Evolutionary conservation across 2,113 vertebrate genomes (phyloP), one percentile per base, ranked within the genome.

Genomic region (Halcyon senegalensis): DNA sequence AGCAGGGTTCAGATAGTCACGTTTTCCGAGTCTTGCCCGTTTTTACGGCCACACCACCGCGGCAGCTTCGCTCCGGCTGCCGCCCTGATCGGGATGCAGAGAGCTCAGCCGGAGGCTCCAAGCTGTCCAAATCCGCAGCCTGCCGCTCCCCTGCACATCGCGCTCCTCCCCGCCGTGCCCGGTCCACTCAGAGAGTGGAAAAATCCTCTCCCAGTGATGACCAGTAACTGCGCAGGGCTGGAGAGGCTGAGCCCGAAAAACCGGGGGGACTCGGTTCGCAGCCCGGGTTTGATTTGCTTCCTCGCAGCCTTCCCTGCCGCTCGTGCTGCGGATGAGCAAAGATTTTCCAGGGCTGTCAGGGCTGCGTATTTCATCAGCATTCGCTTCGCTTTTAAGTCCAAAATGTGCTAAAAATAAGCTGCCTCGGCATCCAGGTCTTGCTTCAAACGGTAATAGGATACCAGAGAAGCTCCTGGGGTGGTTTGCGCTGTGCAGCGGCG

Each of bases 261-360:
- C 43, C 2, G 0, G 20, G 27, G 30, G 37, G 39, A 28, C 25
- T 80, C 0, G 0, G 31, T 30, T 83, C 88, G 84, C 83, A 76
- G 78, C 85, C 84, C 7, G 3, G 77, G 68, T 19, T 63, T 56
- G 58, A 67, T 91, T 66, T 66, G 75, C 73, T 89, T 76, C 69
- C 77, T 89, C 18, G 12, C 69, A 94, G 70, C 83, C 72, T 92
- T 93, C 59, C 55, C 90, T 19, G 39, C 84, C 1, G 82, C 84
- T 60, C 64, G 9, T 21, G 69, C 93, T 83, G 84, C 70, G 73
- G 87, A 83, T 31, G 67, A 93, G 79, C 62, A 83, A 82, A 87
- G 85, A 69, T 90, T 90, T 95, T 95, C 95, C 93, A 88, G 63
- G 35, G 74, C 92, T 95, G 93, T 94, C 96, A 96, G 70, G 58